These are phyloP conservation scores for Lasioglossum calceatum DNA, from an alignment of 2,888 invertebrate genomes.

Conservation along the genomic window DNA sequence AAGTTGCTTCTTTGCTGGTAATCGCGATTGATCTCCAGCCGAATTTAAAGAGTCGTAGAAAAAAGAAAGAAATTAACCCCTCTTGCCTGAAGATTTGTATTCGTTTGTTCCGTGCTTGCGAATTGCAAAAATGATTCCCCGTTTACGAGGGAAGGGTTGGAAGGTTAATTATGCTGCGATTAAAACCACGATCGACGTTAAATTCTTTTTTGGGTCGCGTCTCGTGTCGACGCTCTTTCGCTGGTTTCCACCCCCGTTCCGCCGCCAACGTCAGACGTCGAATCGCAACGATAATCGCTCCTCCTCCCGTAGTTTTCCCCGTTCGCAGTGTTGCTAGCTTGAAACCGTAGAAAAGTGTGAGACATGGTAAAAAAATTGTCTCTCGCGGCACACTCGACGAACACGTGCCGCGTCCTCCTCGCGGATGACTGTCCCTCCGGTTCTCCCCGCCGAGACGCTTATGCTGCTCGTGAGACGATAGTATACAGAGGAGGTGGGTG, in stretches of 20 bases:
- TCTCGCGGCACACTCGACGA: conserved; percentile 58
- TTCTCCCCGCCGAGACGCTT: not conserved
- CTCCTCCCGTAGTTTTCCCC: not conserved
- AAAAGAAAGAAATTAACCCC: not conserved
- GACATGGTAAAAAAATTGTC: conserved; percentile 66
- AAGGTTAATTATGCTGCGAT: not conserved
- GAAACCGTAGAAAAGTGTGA: conserved; percentile 71
- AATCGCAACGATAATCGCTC: not conserved
- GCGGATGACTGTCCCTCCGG: conserved; percentile 2
- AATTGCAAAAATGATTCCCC: not conserved
- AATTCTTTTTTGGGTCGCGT: not conserved
- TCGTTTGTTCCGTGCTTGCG: too few species aligned
- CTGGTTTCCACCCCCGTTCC: not conserved
- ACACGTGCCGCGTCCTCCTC: conserved; percentile 38
- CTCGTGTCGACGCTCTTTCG: not conserved
- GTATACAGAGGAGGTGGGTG: conserved; percentile 22
- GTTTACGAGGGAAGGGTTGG: not conserved
- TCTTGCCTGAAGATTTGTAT: not conserved
- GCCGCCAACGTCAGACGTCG: not conserved
- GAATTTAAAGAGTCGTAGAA: not conserved
- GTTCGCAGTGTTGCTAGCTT: conserved; percentile 18
- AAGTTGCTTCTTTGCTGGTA: not conserved
- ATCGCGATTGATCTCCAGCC: not conserved
- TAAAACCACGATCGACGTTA: not conserved
- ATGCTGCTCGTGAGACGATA: conserved; percentile 18